Evolutionary conservation across 2,888 invertebrate species (phyloP).

Genomic region (Clistopyga incitator): DNA sequence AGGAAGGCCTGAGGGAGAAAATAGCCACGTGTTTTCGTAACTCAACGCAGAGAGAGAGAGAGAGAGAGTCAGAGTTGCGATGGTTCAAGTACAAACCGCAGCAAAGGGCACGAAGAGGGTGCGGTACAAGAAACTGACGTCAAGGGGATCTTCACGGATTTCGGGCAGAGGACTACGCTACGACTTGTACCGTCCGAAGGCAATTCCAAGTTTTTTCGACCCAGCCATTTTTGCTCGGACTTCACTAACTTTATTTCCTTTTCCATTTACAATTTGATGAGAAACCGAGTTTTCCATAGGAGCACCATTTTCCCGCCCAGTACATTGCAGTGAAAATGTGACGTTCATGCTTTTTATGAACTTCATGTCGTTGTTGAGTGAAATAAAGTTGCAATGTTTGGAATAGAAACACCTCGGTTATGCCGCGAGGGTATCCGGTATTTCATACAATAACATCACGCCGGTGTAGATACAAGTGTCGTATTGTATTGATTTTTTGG

Average conservation of each 20-base stretch:
- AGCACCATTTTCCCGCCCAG: not conserved
- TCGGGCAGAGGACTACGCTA: slow-evolving; percentile 4
- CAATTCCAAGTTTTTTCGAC: slow-evolving; percentile 44
- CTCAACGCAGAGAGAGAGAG: not conserved
- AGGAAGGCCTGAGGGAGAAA: slow-evolving; percentile 15
- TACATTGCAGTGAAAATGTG: not conserved
- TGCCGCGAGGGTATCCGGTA: not conserved
- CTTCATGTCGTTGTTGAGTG: not conserved
- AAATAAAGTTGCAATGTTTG: not conserved
- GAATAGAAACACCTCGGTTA: not conserved
- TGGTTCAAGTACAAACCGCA: not conserved
- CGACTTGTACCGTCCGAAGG: slow-evolving; percentile 8
- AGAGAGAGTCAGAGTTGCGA: not conserved
- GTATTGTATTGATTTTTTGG: slow-evolving; percentile 59
- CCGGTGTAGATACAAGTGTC: not conserved
- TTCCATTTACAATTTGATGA: not conserved
- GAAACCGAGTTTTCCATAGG: too few relatives aligned
- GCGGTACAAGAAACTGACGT: slow-evolving; percentile 27
- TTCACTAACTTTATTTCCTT: too few relatives aligned
- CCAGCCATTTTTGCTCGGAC: slow-evolving; percentile 45
- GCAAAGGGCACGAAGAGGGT: slow-evolving; percentile 14
- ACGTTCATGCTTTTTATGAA: not conserved
- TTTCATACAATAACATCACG: slow-evolving; percentile 11
- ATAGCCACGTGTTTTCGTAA: slow-evolving; percentile 42
- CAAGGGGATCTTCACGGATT: slow-evolving; percentile 45